Base-by-base conservation (phyloP, 2,113 vertebrate species). In the Pardalotus punctatus region DNA sequence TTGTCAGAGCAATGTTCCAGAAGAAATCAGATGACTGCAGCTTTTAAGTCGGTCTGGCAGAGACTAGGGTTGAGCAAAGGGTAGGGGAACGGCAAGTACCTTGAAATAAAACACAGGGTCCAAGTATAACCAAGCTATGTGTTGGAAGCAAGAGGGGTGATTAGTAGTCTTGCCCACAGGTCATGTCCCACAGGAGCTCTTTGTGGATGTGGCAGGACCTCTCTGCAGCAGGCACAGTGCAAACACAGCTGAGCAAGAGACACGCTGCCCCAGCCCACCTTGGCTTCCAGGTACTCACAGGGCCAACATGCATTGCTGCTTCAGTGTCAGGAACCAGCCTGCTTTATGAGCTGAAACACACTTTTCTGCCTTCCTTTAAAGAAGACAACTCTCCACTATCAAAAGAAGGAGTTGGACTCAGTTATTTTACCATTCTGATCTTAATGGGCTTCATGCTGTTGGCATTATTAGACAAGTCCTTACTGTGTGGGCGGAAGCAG, bases 221-320 rank as follows among this genome's bases (percentile, higher is more conserved):
- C 27, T 7, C 20, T 10, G 14, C 56, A 62, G 67, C 76, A 31
- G 40, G n/a, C 47, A 36, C 2, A 4, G 24, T 11, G 13, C 64
- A 61, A 73, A 70, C 24, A n/a, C 3, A 4, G 25, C 14, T 64
- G 56, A 86, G 33, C 22, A 83, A 76, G 40, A 40, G 51, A 56
- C 0, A 0, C 0, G 2, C 36, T 9, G 5, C 12, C 1, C 24
- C 40, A 71, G 47, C 62, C 33, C 1, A 0, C 29, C 43, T 54
- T 4, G 51, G 61, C 4, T 1, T 38, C 53, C 79, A 27, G 20
- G 35, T 60, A 66, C 24, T 33, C 1, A 0, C 10, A 19, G 48
- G 57, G 35, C 24, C 50, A 80, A 51, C 56, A 22, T 3, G 1
- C 10, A 5, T 29, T 38, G 8, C 61, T 35, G 35, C 70, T 69